phyloP scores from a whole-genome alignment of 2,888 invertebrate species.

The Piscicola geometra region DNA sequence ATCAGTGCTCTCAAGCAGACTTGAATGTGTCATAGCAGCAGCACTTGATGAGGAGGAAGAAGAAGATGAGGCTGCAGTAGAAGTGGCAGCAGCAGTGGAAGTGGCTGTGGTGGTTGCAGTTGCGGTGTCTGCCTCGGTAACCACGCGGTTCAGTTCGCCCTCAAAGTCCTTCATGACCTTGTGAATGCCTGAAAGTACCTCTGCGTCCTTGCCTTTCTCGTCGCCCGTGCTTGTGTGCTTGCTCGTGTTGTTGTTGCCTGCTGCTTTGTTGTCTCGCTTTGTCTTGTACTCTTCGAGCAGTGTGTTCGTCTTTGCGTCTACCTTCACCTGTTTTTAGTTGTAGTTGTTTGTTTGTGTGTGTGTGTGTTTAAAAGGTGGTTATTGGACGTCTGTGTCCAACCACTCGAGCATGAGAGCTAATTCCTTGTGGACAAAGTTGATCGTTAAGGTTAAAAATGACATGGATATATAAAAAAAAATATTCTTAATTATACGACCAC shows the following conservation, averaged over 20 bases:
- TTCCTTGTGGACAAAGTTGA: too few relatives aligned
- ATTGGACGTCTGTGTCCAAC: too few relatives aligned
- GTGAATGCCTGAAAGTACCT: conserved; percentile 45
- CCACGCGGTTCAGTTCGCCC: conserved; percentile 62
- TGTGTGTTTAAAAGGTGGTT: too few relatives aligned
- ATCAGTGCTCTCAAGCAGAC: background rate
- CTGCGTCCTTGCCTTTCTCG: conserved; percentile 36
- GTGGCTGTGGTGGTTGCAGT: conserved; percentile 19
- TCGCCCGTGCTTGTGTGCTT: background rate
- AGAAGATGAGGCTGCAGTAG: too few relatives aligned
- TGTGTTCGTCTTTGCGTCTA: conserved; percentile 93
- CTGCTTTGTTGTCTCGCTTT: conserved; percentile 46
- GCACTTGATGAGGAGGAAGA: too few relatives aligned
- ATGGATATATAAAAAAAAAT: too few relatives aligned
- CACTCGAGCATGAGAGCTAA: too few relatives aligned
- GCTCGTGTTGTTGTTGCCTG: background rate
- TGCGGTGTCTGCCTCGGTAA: conserved; percentile 32
- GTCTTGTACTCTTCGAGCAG: conserved; percentile 83
- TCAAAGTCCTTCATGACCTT: conserved; percentile 42
- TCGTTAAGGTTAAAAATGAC: too few relatives aligned
- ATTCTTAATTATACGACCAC: too few relatives aligned
- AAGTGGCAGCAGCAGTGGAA: too few relatives aligned
- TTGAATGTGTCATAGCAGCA: too few relatives aligned
- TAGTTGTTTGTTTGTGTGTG: too few relatives aligned
- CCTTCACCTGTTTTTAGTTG: conserved; percentile 62